Conservation (phyloP, 2,113 vertebrate species). For the Catagonus wagneri region DNA sequence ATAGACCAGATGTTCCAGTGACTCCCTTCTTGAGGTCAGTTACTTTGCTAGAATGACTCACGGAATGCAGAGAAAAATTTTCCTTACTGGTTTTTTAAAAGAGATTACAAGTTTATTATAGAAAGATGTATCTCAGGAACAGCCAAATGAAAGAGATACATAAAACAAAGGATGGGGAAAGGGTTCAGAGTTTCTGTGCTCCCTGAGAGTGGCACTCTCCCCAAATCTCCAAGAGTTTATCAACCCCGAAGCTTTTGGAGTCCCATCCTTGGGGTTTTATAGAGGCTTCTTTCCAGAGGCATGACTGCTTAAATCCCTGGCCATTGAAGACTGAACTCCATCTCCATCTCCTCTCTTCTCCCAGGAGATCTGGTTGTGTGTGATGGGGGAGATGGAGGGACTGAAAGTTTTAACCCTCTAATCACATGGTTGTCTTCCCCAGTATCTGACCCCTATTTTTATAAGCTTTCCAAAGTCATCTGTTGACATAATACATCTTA, state of each 20-base stretch:
- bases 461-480: neutral
- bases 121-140: neutral
- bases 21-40: neutral
- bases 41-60: neutral
- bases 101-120: neutral
- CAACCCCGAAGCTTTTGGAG: neutral
- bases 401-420: neutral
- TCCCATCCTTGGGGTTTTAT: neutral
- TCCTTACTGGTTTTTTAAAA: neutral
- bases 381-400: neutral
- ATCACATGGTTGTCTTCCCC: neutral
- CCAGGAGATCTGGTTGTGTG: neutral
- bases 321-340: neutral
- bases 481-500: neutral
- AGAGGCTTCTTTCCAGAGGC: neutral
- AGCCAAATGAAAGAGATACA: neutral
- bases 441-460: neutral
- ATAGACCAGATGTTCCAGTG: neutral
- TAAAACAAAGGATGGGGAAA: neutral
- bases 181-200: neutral
- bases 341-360: neutral
- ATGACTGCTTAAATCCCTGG: neutral
- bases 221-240: neutral
- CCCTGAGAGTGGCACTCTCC: neutral
- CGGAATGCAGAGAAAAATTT: neutral